Conservation (phyloP, 1,140 invertebrate species). For the Drosophila kepulauana region DNA sequence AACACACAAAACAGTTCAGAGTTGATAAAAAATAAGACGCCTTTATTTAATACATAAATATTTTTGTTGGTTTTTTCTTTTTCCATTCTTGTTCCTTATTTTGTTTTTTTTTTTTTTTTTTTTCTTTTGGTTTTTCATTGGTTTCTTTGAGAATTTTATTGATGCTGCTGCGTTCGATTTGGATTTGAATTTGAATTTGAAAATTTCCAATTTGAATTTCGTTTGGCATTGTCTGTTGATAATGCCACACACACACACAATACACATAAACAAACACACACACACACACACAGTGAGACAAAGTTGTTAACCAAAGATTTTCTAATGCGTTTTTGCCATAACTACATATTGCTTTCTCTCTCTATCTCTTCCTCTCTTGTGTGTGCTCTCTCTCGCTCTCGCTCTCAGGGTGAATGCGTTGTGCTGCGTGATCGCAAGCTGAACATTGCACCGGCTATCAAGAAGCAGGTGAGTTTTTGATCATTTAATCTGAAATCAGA, state of each 20-base stretch:
- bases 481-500: background rate
- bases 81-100: slow-evolving; percentile 1
- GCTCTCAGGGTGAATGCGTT: slow-evolving; percentile 89
- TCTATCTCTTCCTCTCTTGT: slow-evolving; percentile 37
- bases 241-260: slow-evolving; percentile 52
- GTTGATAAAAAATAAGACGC: slow-evolving; percentile 12
- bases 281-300: slow-evolving; percentile 14
- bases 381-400: background rate
- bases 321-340: slow-evolving; percentile 39
- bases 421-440: slow-evolving; percentile 93
- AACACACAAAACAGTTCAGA: slow-evolving; percentile 21
- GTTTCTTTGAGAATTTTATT: slow-evolving; percentile 55
- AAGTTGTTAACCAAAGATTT: slow-evolving; percentile 22
- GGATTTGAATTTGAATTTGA: slow-evolving; percentile 71
- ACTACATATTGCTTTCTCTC: slow-evolving; percentile 46
- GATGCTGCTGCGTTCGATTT: slow-evolving; percentile 83
- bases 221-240: slow-evolving; percentile 79
- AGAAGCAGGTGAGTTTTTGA: slow-evolving; percentile 89
- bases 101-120: slow-evolving; percentile 49
- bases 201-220: slow-evolving; percentile 74
- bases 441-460: slow-evolving; percentile 96
- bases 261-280: slow-evolving; percentile 12
- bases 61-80: slow-evolving; percentile 44
- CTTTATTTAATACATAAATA: slow-evolving; percentile 8
- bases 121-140: slow-evolving; percentile 6